Base-by-base conservation (phyloP, 2,888 invertebrate genomes). In the Euclidia mi region DNA sequence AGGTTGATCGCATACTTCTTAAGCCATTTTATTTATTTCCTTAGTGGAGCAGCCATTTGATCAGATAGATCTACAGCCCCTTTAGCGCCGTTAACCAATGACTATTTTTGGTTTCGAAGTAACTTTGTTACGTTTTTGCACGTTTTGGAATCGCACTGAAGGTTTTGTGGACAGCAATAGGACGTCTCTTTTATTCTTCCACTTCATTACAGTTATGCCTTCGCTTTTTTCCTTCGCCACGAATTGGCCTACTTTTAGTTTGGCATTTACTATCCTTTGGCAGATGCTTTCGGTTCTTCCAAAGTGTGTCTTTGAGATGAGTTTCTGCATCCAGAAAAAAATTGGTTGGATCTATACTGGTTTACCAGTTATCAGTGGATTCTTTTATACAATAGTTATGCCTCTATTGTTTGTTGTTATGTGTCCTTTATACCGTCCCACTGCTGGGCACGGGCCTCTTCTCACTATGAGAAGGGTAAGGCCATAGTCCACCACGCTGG, bases 1-100 rank as follows among this genome's bases (percentile, higher is more conserved):
- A n/a, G n/a, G n/a, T n/a, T n/a, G n/a, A n/a, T n/a, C n/a, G n/a
- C n/a, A n/a, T n/a, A n/a, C n/a, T n/a, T n/a, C n/a, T n/a, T n/a
- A n/a, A 51, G 47, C 60, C 51, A 60, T 57, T 57, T 57, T 43
- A 57, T 31, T 10, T 46, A 43, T 47, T 60, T 60, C 12, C 60
- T 49, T 32, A 62, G 46, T 41, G 50, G 49, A 46, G 53, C 45
- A 40, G 40, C 41, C 35, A 57, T 41, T 12, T 55, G 31, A 55
- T 55, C 57, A 2, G 31, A 46, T 28, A 56, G 3, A 43, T n/a
- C n/a, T n/a, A n/a, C n/a, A n/a, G n/a, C n/a, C n/a, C n/a, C n/a
- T n/a, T n/a, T n/a, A n/a, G n/a, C 46, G n/a, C 28, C 15, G 28
- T 46, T 46, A 46, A 15, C 37, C 46, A 37, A 46, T 25, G 28